phyloP scores from a whole-genome alignment of 2,113 vertebrate species.

The Sylvilagus bachmani region DNA sequence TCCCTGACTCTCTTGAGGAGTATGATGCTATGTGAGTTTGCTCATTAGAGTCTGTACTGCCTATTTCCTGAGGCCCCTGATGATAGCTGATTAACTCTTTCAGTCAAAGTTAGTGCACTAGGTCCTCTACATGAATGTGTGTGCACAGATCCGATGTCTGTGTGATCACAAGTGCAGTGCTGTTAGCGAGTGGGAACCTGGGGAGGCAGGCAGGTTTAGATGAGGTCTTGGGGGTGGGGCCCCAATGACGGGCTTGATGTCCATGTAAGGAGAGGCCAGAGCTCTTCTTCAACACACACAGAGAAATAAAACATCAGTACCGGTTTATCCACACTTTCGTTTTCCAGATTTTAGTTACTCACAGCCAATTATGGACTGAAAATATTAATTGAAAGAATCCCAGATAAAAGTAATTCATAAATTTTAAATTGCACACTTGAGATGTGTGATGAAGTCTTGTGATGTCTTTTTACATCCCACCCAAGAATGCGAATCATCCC shows the following conservation, averaged over 20 bases:
- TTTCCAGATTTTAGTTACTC: background rate
- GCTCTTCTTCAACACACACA: rapidly evolving
- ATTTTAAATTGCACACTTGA: background rate
- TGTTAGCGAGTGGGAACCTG: background rate
- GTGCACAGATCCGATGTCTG: background rate
- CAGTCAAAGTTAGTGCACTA: constrained; percentile 55
- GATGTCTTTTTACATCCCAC: background rate
- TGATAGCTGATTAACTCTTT: constrained; percentile 20
- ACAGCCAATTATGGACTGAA: background rate
- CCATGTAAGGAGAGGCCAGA: background rate
- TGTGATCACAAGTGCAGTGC: background rate
- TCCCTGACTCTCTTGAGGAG: background rate
- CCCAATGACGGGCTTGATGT: background rate
- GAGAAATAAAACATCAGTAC: background rate
- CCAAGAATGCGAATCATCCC: background rate
- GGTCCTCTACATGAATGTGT: constrained; percentile 37
- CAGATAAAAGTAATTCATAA: background rate
- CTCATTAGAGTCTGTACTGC: constrained; percentile 28
- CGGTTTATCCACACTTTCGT: background rate
- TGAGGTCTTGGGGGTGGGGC: background rate
- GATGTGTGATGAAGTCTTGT: background rate
- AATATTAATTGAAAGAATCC: background rate
- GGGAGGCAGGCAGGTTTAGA: background rate
- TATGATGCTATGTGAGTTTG: background rate
- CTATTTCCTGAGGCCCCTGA: background rate